phyloP scores from a whole-genome alignment of 2,888 invertebrate genomes.

The Dolichomitus sp. region DNA sequence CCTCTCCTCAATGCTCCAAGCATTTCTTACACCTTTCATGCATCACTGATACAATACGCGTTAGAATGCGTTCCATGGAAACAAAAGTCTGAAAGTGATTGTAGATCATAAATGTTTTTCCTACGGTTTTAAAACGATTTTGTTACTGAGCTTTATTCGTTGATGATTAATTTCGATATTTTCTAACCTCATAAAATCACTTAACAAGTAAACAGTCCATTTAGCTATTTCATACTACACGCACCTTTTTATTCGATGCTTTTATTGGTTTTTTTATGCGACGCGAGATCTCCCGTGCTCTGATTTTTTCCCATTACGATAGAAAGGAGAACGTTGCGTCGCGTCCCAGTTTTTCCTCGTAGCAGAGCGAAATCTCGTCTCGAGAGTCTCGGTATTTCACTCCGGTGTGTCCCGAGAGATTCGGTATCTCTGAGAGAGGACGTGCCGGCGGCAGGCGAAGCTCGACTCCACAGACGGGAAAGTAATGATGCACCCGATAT shows the following conservation, averaged over 20 bases:
- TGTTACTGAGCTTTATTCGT: background rate
- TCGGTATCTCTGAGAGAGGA: constrained; percentile 29
- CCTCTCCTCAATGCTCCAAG: constrained; percentile 52
- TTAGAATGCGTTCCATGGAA: background rate
- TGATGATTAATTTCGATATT: background rate
- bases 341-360: constrained; percentile 20
- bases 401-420: constrained; percentile 39
- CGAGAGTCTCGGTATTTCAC: constrained; percentile 49
- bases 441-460: constrained; percentile 37
- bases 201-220: background rate
- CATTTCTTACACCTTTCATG: constrained; percentile 59
- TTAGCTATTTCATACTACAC: background rate
- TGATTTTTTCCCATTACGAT: constrained; percentile 79
- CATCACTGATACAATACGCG: background rate
- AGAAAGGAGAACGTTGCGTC: constrained; percentile 31
- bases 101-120: background rate
- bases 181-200: background rate
- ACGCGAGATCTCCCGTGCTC: constrained; percentile 65
- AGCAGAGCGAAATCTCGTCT: constrained; percentile 46
- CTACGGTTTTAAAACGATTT: background rate
- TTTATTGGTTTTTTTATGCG: constrained; percentile 17
- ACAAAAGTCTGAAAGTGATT: background rate
- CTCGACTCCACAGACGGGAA: constrained; percentile 66
- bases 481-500: constrained; percentile 83
- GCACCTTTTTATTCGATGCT: constrained; percentile 9